Base-by-base conservation (phyloP, 1,140 invertebrate genomes). In the Drosophila tropicalis region DNA sequence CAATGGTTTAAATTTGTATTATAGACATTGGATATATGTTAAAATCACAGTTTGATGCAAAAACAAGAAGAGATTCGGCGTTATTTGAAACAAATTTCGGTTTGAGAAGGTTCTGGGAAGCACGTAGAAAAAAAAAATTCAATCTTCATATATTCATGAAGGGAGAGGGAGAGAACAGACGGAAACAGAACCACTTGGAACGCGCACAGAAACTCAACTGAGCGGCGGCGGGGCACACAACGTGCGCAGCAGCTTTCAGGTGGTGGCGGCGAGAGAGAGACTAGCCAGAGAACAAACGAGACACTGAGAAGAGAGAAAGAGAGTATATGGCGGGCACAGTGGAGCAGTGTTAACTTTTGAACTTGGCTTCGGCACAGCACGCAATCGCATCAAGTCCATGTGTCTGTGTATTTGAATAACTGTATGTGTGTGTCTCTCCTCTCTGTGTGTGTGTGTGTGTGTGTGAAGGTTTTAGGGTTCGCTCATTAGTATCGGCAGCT, bases 131-230 rank as follows among this genome's bases (percentile, higher is more conserved):
- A 47, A 54, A 75, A 41, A 54, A 25, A 4, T 4, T 67, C 65
- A 29, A 29, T 29, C 5, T 6, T 29, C 29, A 29, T 29, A 29
- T 29, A 29, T 29, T 22, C 3, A 5, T 75, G 64, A 67, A 25
- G 63, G 58, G 61, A 17, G 56, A n/a, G 60, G 32, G 56, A 5
- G 29, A 29, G 5, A 29, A 34, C 56, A 29, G 56, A 71, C 64
- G 62, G 74, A 76, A 70, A 58, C 70, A 75, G 74, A 71, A 85
- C 81, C 82, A 75, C 63, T 75, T 82, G 70, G 71, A 85, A 67
- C 74, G 82, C 81, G 72, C 74, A 75, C 82, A 78, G 57, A 85
- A 84, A 84, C 44, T 73, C 70, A 85, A 85, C 74, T 86, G 81
- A 85, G 64, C 44, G 79, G 44, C 10, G 39, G 12, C 36, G 29